These are phyloP conservation scores for Globia sparganii DNA, from an alignment of 2,888 invertebrate species.

Conservation along the genomic window DNA sequence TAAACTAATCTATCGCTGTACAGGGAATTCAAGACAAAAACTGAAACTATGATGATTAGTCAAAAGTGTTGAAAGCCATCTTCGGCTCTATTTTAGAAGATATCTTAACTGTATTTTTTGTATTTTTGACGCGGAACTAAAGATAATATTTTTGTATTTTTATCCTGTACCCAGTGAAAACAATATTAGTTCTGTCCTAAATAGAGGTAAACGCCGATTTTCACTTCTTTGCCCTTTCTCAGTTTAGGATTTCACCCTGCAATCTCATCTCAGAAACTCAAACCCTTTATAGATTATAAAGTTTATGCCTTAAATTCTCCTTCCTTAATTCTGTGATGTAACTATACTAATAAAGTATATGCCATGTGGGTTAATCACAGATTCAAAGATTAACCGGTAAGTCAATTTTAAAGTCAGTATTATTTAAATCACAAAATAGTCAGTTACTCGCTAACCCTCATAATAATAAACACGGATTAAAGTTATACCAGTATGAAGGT, in stretches of 20 bases:
- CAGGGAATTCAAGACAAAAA: not conserved
- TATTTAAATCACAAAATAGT: conserved; percentile 40
- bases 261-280: conserved; percentile 13
- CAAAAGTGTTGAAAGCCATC: not conserved
- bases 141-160: not conserved
- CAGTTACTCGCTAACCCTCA: conserved; percentile 10
- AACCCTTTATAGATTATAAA: conserved; percentile 6
- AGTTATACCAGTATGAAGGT: conserved; percentile 9
- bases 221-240: not conserved
- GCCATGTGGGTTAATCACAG: conserved; percentile 8
- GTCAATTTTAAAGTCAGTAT: conserved; percentile 1
- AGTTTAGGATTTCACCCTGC: not conserved
- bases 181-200: not conserved
- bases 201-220: not conserved
- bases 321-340: conserved; percentile 36
- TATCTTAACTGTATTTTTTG: too few relatives aligned
- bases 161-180: not conserved
- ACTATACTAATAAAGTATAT: conserved; percentile 21
- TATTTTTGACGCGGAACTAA: not conserved
- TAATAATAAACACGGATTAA: not conserved
- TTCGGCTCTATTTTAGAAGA: not conserved
- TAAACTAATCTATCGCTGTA: conserved; percentile 29
- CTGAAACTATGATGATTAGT: conserved; percentile 2
- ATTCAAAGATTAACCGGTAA: conserved; percentile 30
- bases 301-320: conserved; percentile 2